Conservation (phyloP, 1,140 invertebrate species). For the Rhyzopertha dominica region DNA sequence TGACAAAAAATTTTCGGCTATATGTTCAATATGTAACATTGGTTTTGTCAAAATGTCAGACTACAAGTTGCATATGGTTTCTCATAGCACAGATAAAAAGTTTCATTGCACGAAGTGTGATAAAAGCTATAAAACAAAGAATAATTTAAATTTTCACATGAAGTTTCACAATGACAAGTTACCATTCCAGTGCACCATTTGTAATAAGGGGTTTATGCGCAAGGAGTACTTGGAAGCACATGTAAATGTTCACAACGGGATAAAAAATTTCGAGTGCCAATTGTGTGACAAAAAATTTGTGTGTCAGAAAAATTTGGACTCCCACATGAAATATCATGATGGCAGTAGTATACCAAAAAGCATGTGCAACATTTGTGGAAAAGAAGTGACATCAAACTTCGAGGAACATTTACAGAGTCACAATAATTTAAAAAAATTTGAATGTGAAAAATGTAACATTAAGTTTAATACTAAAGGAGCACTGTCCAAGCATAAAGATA, state of each 20-base stretch:
- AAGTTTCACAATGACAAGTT: slow-evolving; percentile 36
- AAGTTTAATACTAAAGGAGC: slow-evolving; percentile 39
- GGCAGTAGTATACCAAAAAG: slow-evolving; percentile 27
- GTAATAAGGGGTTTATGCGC: slow-evolving; percentile 40
- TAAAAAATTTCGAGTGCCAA: slow-evolving; percentile 36
- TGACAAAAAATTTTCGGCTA: slow-evolving; percentile 39
- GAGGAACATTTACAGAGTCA: slow-evolving; percentile 39
- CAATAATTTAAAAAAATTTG: slow-evolving; percentile 36
- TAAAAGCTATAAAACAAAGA: slow-evolving; percentile 40
- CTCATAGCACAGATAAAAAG: slow-evolving; percentile 38
- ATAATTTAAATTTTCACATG: slow-evolving; percentile 42
- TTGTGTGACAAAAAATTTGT: slow-evolving; percentile 37
- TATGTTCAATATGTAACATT: slow-evolving; percentile 41
- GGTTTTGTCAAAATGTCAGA: slow-evolving; percentile 40
- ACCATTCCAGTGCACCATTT: slow-evolving; percentile 33
- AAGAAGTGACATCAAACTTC: slow-evolving; percentile 31
- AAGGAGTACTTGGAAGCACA: slow-evolving; percentile 42
- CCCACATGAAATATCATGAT: slow-evolving; percentile 38
- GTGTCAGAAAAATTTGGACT: slow-evolving; percentile 39
- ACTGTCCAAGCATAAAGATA: slow-evolving; percentile 36
- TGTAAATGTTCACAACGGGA: slow-evolving; percentile 35
- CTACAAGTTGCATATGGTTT: slow-evolving; percentile 38
- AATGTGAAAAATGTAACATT: slow-evolving; percentile 33
- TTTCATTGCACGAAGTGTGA: slow-evolving; percentile 37
- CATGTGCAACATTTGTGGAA: slow-evolving; percentile 36